Percentiles rank a stretch among this genome's conserved stretches.
phyloP scores from a whole-genome alignment of 2,113 vertebrate species.

The Triplophysa tibetana region DNA sequence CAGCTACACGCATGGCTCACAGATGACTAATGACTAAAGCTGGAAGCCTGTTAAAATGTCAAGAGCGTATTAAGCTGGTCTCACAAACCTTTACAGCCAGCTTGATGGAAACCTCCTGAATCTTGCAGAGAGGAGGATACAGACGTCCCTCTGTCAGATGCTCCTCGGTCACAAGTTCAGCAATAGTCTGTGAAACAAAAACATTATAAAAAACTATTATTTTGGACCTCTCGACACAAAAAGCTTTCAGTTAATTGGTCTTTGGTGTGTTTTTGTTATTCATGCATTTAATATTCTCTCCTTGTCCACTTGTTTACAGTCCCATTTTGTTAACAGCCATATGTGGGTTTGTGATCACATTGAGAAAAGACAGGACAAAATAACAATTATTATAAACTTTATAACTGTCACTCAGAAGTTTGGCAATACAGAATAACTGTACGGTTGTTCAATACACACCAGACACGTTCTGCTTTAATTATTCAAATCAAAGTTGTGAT shows the following conservation, averaged over 20 bases:
- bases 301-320: neutral
- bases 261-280: neutral
- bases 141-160: conserved; percentile 88
- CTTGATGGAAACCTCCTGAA: conserved; percentile 84
- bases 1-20: neutral
- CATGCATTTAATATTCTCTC: neutral
- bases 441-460: too few species aligned
- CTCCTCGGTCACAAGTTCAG: conserved; percentile 84
- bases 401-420: neutral
- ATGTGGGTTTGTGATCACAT: neutral
- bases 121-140: conserved; percentile 87
- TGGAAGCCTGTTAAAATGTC: neutral
- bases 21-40: neutral
- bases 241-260: neutral
- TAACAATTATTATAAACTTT: neutral
- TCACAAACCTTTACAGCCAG: conserved; percentile 87
- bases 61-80: neutral
- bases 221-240: neutral
- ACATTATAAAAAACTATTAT: neutral
- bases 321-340: neutral
- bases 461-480: too few species aligned
- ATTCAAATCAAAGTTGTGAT: too few species aligned
- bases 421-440: too few species aligned
- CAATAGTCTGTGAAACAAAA: conserved; percentile 78
- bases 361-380: neutral